A percentile compares a stretch with the other conserved stretches of the same genome.
phyloP scores from a whole-genome alignment of 2,797 vertebrate species.

The Sciurus vulgaris region DNA sequence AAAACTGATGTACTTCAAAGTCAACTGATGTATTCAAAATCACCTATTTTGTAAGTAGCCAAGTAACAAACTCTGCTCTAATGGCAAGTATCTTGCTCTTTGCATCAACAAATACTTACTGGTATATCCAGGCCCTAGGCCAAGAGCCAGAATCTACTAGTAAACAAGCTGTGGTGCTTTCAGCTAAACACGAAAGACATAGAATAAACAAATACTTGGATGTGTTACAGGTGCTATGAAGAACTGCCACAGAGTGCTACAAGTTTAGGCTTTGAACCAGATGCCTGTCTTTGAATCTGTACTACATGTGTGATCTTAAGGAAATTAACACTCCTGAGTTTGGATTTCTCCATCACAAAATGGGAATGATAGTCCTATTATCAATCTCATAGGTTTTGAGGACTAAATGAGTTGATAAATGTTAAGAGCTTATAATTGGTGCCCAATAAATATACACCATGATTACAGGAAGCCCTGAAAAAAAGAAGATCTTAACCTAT shows the following conservation, averaged over 20 bases:
- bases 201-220: not conserved
- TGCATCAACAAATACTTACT: not conserved
- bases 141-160: not conserved
- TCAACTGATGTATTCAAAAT: not conserved
- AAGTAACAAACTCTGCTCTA: not conserved
- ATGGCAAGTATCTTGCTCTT: not conserved
- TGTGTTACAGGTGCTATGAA: not conserved
- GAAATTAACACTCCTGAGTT: not conserved
- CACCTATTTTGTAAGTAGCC: not conserved
- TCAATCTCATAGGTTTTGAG: not conserved
- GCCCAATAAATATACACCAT: not conserved
- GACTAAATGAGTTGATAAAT: not conserved
- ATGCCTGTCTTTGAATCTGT: not conserved
- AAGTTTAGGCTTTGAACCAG: not conserved
- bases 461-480: not conserved
- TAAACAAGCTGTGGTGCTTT: not conserved
- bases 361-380: not conserved
- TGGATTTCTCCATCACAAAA: constrained; percentile 39
- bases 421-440: not conserved
- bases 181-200: not conserved
- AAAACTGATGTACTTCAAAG: not conserved
- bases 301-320: not conserved
- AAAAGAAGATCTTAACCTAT: not conserved
- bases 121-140: not conserved
- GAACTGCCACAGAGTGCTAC: not conserved